Base-by-base conservation (phyloP, 1,140 invertebrate species). In the Drosophila pallidifrons region DNA sequence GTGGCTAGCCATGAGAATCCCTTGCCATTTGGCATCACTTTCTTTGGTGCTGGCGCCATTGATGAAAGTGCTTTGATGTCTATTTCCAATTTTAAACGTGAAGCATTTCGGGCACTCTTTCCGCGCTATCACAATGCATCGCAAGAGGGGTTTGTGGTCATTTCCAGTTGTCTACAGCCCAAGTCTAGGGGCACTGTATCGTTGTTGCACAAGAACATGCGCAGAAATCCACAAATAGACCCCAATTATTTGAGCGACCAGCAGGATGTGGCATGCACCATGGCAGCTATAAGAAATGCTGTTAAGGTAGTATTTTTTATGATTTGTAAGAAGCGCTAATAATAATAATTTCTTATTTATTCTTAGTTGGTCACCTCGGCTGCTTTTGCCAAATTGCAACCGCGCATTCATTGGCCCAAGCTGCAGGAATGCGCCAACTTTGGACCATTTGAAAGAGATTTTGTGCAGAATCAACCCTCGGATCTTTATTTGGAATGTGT, bases 161-260 rank as follows among this genome's bases (percentile, higher is more conserved):
- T 96, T 7, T 93, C 94, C 0, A 94, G 93, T 5, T 96, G 96
- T 72, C 82, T 94, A 11, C 94, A 96, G 81, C 96, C 96, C 0
- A 92, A 93, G 38, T 96, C 95, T 45, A 93, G 95, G 58, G 96
- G 96, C 2, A 93, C 81, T 5, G 86, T 97, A 1, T 93, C 91
- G 0, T 79, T 97, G 0, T 82, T 79, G 25, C 94, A 94, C 41
- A 90, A 79, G 8, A 94, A 95, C 83, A 95, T 96, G 20, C 90
- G 91, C 0, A 89, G 91, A 1, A 93, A 94, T 46, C 96, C 96
- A 0, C 88, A 94, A 5, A 96, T 98, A 13, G 95, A 98, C 92
- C 96, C 97, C 0, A 95, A 95, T 47, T 97, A 97, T 86, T 91
- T 97, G n/a, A 92, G 94, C 10, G 79, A 94, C 2, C 72, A 92